Base-by-base conservation (phyloP, 2,113 vertebrate species). In the Mugil cephalus region DNA sequence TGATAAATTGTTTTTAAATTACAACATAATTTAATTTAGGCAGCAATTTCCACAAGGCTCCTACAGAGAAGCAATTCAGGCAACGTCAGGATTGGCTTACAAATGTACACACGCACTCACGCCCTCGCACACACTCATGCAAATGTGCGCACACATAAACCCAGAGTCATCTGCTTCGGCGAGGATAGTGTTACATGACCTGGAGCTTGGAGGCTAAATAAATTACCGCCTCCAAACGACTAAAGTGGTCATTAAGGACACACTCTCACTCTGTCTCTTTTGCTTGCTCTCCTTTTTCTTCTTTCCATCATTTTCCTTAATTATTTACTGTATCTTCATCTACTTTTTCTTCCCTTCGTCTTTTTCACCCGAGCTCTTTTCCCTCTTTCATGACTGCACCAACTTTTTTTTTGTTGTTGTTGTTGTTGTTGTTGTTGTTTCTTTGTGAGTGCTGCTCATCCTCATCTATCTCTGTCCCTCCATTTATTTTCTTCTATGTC, bases 1-100 rank as follows among this genome's bases (percentile, higher is more conserved):
- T 93, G 93, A 94, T 94, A 93, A 94, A 94, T 94, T 93, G 93
- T 93, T 94, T 94, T 94, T 94, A 94, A 94, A 94, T 93, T 93
- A 92, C 93, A 92, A 92, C 87, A 87, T 94, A 94, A 94, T 94
- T 92, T 88, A 64, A 94, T 94, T 93, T 90, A 56, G 78, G 77
- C 81, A 80, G 89, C 93, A 93, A 93, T 94, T 94, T 94, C 91
- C 92, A 93, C 92, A 88, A 79, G 82, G 89, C 91, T 93, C 91
- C 88, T 86, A 90, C 83, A 90, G 92, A 89, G 85, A 87, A 88
- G 81, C 72, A 83, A 89, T 86, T 85, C 82, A 13, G 79, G 85
- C 87, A 82, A 85, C 74, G 68, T 69, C 14, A 64, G 86, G 83
- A 87, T 87, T 87, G 86, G 68, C 82, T 89, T 86, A 85, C 87